Evolutionary conservation across 1,140 invertebrate species (phyloP), one percentile per base, ranked within the genome.

Genomic region (Babylonia areolata): DNA sequence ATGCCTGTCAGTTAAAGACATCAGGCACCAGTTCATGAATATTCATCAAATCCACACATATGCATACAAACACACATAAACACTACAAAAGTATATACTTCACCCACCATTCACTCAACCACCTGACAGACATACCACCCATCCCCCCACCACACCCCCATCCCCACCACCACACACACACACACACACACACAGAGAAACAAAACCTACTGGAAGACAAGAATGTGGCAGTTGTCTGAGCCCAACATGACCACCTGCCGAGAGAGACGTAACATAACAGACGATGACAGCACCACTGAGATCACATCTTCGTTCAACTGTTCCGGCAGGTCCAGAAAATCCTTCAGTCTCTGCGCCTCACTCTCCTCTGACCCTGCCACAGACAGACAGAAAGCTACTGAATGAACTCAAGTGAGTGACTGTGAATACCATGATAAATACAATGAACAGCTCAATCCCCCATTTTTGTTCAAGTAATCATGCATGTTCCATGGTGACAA

Each of bases 321-420:
- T 33, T 20, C 1, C 31, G 88, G 82, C n/a, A 86, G 39, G n/a
- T 90, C 87, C 64, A 93, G 81, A 85, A 90, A 90, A 71, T 91
- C 89, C n/a, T 89, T 77, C 28, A 93, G 77, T 85, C 92, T 86
- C 80, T 91, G 87, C 51, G 88, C 85, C 84, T 93, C 92, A 88
- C 90, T 89, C 37, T 90, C 86, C 39, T 88, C 81, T 35, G 92
- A 91, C 33, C 92, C 92, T 93, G 85, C 46, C 46, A 51, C 9
- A 51, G 9, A 51, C 46, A 51, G 46, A 12, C 46, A 51, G 1
- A 51, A 51, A 51, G 46, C 17, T 51, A 17, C 2, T 51, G 46
- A n/a, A n/a, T n/a, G n/a, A n/a, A n/a, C n/a, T n/a, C n/a, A n/a
- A n/a, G n/a, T n/a, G n/a, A n/a, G n/a, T n/a, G n/a, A n/a, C n/a